A percentile compares a stretch with the other conserved stretches of the same genome.
These are phyloP conservation scores for Keiferia lycopersicella DNA, from an alignment of 2,888 invertebrate species.

Conservation along the genomic window DNA sequence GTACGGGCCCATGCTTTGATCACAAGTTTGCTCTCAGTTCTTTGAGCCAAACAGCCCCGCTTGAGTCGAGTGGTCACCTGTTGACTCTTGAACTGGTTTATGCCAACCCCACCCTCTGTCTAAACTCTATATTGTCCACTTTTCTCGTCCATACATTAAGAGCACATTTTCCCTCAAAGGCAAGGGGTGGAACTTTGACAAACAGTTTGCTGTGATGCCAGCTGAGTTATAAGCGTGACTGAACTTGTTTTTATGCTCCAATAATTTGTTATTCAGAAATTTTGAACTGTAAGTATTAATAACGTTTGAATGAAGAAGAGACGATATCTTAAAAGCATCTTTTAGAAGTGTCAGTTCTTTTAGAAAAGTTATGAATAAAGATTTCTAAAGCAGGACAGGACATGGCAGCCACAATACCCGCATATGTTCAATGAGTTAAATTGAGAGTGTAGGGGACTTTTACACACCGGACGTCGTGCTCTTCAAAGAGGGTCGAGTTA, in stretches of 20 bases:
- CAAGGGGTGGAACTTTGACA: slow-evolving; percentile 4
- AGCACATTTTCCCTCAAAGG: slow-evolving; percentile 8
- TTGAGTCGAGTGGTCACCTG: slow-evolving; percentile 22
- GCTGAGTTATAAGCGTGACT: not conserved
- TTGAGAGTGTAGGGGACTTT: slow-evolving; percentile 9
- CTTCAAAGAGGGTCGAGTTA: slow-evolving; percentile 13
- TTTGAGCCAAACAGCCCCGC: slow-evolving; percentile 18
- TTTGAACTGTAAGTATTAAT: not conserved
- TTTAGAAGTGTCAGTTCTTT: not conserved
- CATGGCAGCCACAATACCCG: slow-evolving; percentile 1
- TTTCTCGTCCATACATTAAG: slow-evolving; percentile 6
- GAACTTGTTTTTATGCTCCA: not conserved
- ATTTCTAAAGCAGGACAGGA: slow-evolving; percentile 1
- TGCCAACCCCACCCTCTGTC: slow-evolving; percentile 12
- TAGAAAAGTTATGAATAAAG: not conserved
- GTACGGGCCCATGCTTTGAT: not conserved
- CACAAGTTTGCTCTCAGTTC: slow-evolving; percentile 10
- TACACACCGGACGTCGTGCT: slow-evolving; percentile 10
- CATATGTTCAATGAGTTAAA: slow-evolving; percentile 1
- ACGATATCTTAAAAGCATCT: not conserved
- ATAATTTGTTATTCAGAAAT: slow-evolving; percentile 2
- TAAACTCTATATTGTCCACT: slow-evolving; percentile 19
- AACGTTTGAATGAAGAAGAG: not conserved
- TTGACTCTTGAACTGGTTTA: slow-evolving; percentile 19
- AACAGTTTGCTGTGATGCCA: not conserved